Percentiles rank a stretch among this genome's conserved stretches.
Evolutionary conservation across 2,888 invertebrate species (phyloP).

Genomic region (Trilocha varians): DNA sequence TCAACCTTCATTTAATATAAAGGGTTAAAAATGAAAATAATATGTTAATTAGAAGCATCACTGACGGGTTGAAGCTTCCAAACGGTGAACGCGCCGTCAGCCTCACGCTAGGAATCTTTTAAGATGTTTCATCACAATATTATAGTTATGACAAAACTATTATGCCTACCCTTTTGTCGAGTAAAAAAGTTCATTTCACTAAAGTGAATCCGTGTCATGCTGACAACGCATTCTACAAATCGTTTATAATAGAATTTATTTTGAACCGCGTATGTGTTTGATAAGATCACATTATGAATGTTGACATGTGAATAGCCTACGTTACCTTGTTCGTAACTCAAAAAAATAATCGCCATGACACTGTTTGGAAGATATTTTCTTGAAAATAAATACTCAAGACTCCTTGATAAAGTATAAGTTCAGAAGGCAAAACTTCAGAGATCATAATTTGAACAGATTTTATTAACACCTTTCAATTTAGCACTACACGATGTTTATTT

Average conservation of each 20-base stretch:
- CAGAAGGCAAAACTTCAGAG: too few relatives aligned
- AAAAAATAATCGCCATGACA: too few relatives aligned
- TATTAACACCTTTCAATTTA: too few relatives aligned
- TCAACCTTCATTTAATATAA: conserved; percentile 32
- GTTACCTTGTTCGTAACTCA: conserved; percentile 46
- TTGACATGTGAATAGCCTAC: conserved; percentile 51
- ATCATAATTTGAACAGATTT: too few relatives aligned
- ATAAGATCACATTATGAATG: conserved; percentile 59
- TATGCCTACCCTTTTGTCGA: conserved; percentile 34
- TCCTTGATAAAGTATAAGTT: too few relatives aligned
- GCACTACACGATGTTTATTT: too few relatives aligned
- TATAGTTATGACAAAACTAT: conserved; percentile 54
- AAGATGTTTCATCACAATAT: conserved; percentile 58
- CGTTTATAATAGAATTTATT: conserved; percentile 61
- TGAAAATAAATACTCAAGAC: too few relatives aligned
- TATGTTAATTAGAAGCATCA: conserved; percentile 48
- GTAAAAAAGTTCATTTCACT: conserved; percentile 43
- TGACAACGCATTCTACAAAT: conserved; percentile 65
- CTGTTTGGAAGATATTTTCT: too few relatives aligned
- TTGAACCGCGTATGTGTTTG: conserved; percentile 37
- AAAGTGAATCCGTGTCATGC: conserved; percentile 54
- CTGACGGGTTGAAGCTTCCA: conserved; percentile 53
- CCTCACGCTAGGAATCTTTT: conserved; percentile 57
- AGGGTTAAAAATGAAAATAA: conserved; percentile 55
- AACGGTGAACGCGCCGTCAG: conserved; percentile 45